A percentile compares a stretch with the other conserved stretches of the same genome.
Conservation (phyloP, 2,888 invertebrate genomes). For the Clistopyga incitator region DNA sequence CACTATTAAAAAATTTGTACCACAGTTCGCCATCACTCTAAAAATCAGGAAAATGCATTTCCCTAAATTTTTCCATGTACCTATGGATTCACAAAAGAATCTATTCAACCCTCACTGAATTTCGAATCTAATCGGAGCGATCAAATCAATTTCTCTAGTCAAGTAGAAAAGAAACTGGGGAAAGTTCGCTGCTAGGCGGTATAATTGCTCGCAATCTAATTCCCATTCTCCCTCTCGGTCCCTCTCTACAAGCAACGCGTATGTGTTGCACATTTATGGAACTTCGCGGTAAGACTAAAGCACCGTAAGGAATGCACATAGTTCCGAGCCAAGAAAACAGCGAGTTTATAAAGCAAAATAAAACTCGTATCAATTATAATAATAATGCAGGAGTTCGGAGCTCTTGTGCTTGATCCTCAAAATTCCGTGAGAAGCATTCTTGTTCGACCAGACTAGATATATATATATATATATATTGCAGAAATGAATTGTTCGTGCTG, state of each 20-base stretch:
- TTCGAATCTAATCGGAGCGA: neutral
- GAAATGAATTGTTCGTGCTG: neutral
- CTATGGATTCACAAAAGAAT: neutral
- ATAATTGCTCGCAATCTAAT: slow-evolving; percentile 23
- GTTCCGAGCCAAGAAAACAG: slow-evolving; percentile 49
- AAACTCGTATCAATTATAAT: slow-evolving; percentile 56
- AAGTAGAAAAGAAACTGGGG: slow-evolving; percentile 42
- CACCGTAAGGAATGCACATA: slow-evolving; percentile 67
- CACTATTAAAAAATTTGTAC: too few species aligned
- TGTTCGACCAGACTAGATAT: slow-evolving; percentile 48
- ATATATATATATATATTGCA: neutral
- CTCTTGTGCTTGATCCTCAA: slow-evolving; percentile 28
- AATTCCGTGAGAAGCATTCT: slow-evolving; percentile 59
- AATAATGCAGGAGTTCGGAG: slow-evolving; percentile 38
- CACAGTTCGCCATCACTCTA: too few species aligned
- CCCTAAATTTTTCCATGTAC: too few species aligned
- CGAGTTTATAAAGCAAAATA: slow-evolving; percentile 51
- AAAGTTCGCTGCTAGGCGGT: slow-evolving; percentile 47
- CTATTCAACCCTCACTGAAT: slow-evolving; percentile 1
- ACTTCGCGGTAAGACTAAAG: slow-evolving; percentile 56
- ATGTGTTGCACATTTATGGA: slow-evolving; percentile 46
- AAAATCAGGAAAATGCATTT: too few species aligned
- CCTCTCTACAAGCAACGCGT: neutral
- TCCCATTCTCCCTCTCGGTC: slow-evolving; percentile 10
- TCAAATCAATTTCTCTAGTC: slow-evolving; percentile 23